Percentiles rank a stretch among this genome's conserved stretches.
These are phyloP conservation scores for Apogon hyalosoma DNA, from an alignment of 2,797 vertebrate genomes.

Conservation along the genomic window DNA sequence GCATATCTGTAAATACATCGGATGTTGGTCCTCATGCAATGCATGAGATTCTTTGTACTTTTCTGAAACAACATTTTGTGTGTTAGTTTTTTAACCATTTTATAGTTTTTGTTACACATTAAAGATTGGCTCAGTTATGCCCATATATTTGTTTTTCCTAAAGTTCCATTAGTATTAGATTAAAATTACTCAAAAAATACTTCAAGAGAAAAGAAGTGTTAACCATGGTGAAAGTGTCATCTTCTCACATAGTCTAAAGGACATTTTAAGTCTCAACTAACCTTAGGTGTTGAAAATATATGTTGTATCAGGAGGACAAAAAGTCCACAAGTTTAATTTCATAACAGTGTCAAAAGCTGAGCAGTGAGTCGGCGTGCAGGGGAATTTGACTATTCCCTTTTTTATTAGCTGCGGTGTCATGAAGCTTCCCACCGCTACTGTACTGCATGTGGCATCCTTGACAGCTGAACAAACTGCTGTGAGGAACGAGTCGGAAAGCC, in stretches of 20 bases:
- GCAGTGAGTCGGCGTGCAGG: slow-evolving; percentile 10
- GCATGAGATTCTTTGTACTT: too few species aligned
- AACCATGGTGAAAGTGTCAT: background rate
- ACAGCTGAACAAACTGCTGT: slow-evolving; percentile 75
- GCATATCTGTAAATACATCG: too few species aligned
- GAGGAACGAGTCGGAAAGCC: slow-evolving; percentile 42
- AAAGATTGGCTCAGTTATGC: too few species aligned
- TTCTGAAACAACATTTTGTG: too few species aligned
- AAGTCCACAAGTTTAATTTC: background rate
- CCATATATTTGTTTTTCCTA: too few species aligned
- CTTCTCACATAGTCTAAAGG: background rate
- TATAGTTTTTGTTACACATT: too few species aligned
- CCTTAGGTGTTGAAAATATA: background rate
- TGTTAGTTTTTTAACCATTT: too few species aligned
- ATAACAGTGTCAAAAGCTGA: slow-evolving; percentile 2
- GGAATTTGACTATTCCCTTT: slow-evolving; percentile 29
- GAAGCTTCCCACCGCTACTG: slow-evolving; percentile 22
- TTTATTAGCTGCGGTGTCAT: slow-evolving; percentile 47
- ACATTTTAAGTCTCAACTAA: background rate
- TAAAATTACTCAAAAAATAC: background rate
- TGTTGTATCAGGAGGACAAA: background rate
- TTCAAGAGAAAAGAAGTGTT: background rate
- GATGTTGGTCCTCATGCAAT: too few species aligned
- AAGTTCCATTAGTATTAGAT: too few species aligned
- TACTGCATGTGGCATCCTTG: slow-evolving; percentile 47